A percentile compares a stretch with the other conserved stretches of the same genome.
Evolutionary conservation across 30 jellyfish, hydroid and myxozoan species (phyloP).

Genomic region (Chironex yamaguchii): DNA sequence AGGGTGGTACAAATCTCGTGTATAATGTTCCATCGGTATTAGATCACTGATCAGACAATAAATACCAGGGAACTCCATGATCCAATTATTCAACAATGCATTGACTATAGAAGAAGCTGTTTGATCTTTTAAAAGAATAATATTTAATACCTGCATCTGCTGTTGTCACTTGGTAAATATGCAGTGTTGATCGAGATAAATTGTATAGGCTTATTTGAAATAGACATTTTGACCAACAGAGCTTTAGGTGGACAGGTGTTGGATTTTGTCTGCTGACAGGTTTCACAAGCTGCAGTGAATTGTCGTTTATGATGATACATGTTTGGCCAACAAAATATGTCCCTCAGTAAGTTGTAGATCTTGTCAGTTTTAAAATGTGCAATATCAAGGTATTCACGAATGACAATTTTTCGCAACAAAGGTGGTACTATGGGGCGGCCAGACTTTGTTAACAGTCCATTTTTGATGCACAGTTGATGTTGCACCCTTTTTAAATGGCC

Average conservation of each 20-base stretch:
- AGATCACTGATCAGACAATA: conserved; percentile 66
- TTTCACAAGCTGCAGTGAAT: conserved; percentile 14
- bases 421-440: neutral
- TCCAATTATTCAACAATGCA: conserved; percentile 55
- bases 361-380: conserved; percentile 42
- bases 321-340: conserved; percentile 52
- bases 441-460: neutral
- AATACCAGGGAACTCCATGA: conserved; percentile 66
- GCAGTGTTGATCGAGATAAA: conserved; percentile 48
- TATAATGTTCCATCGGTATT: conserved; percentile 51
- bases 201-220: conserved; percentile 49
- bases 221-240: conserved; percentile 20
- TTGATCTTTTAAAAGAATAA: neutral
- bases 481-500: neutral
- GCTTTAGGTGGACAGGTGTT: conserved; percentile 28
- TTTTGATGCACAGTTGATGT: neutral
- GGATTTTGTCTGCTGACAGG: conserved; percentile 33
- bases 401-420: conserved; percentile 4
- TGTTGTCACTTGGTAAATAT: conserved; percentile 15
- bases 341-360: conserved; percentile 1
- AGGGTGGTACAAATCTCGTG: too few species aligned
- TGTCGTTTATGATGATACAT: conserved; percentile 16
- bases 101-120: conserved; percentile 11
- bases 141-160: conserved; percentile 42
- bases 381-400: conserved; percentile 22